Conservation (phyloP, 2,113 vertebrate genomes). For the Aptenodytes patagonicus region DNA sequence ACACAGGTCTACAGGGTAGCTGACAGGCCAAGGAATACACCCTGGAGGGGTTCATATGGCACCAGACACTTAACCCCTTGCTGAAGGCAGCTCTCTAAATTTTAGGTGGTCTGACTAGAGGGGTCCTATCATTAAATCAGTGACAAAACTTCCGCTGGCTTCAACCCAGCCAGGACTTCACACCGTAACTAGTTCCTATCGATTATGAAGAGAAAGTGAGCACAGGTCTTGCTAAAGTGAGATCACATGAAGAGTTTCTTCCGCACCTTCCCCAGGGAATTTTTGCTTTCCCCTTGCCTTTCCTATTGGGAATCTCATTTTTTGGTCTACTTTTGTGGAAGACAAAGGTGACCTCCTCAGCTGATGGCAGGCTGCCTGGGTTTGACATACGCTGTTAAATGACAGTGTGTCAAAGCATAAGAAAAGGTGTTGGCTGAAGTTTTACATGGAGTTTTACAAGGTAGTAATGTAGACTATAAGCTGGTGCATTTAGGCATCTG, state of each 20-base stretch:
- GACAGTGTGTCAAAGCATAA: background rate
- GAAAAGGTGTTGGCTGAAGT: background rate
- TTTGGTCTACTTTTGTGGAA: background rate
- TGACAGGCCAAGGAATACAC: background rate
- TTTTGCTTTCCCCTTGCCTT: background rate
- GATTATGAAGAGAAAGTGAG: background rate
- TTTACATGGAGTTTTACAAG: background rate
- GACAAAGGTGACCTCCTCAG: background rate
- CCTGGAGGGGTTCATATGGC: background rate
- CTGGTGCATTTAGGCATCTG: background rate
- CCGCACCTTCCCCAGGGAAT: background rate
- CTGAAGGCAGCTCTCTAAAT: background rate
- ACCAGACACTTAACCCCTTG: background rate
- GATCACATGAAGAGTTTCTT: background rate
- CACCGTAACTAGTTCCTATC: background rate
- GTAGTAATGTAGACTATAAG: background rate
- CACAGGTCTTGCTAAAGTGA: background rate
- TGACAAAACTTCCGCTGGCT: background rate
- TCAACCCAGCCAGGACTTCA: background rate
- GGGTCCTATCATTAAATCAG: background rate
- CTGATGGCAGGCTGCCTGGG: background rate
- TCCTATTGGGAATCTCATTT: background rate
- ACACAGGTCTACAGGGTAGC: rapidly evolving
- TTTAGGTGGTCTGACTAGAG: background rate
- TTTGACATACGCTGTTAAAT: background rate